Base-by-base conservation (phyloP, 2,797 vertebrate species). In the Pristis pectinata region DNA sequence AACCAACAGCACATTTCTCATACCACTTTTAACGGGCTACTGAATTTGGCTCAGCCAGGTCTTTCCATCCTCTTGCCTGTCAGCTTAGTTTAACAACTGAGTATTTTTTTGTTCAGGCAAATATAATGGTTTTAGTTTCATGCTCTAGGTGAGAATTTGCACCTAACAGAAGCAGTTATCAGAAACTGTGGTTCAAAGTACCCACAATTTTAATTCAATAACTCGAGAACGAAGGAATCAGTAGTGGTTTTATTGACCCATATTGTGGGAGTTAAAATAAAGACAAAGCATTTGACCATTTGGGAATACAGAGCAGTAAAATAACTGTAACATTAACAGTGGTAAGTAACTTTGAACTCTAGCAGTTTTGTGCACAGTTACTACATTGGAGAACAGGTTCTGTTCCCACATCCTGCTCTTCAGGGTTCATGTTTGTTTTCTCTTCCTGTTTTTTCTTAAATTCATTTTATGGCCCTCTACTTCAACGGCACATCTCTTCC, bases 301-400 rank as follows among this genome's bases (percentile, higher is more conserved):
- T 64, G 17, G n/a, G 85, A 89, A 15, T 61, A 9, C 59, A 64
- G 5, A 15, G 7, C 30, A 61, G n/a, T 37, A 89, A 64, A 61
- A 64, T 37, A 61, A 61, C 77, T 37, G 37, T 59, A 27, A 34
- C 7, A 9, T 64, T 89, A 64, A 89, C n/a, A 30, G 34, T 89
- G 85, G 61, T 89, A 64, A 89, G 61, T 89, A 61, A 61, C 34
- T 37, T 89, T 61, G 85, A 89, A 61, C 82, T 85, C 49, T 30
- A 30, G 27, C 49, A 30, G 82, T 30, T 22, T 61, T 61, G 5
- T 37, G 7, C 9, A 89, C 8, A 61, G 5, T 37, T n/a, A n/a
- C 59, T n/a, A 34, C 10, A 85, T 30, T 89, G 59, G n/a, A 22
- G 34, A 89, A 34, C 56, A 89, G 13, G n/a, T 61, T 61, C 34